These are phyloP conservation scores for Drosophila austrosaltans DNA, from an alignment of 2,888 invertebrate species.

Conservation along the genomic window DNA sequence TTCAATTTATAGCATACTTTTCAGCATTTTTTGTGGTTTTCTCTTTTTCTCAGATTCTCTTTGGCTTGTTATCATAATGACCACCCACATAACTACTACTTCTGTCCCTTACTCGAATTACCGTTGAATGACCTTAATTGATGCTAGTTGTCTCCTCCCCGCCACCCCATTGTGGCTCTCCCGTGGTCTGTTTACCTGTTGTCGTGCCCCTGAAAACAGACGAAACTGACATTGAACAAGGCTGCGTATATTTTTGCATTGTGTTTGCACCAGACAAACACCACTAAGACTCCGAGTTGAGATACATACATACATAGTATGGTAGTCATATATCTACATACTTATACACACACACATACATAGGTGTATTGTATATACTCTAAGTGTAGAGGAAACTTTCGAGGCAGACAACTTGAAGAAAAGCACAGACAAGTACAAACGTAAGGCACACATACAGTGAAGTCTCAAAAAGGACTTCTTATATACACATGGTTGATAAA, in stretches of 20 bases:
- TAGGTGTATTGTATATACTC: slow-evolving; percentile 40
- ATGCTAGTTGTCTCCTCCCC: slow-evolving; percentile 27
- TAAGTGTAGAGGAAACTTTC: slow-evolving; percentile 42
- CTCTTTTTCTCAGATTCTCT: background rate
- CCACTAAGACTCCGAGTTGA: slow-evolving; percentile 23
- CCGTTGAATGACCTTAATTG: slow-evolving; percentile 53
- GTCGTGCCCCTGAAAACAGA: slow-evolving; percentile 48
- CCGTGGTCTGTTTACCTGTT: slow-evolving; percentile 45
- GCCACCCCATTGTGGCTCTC: background rate
- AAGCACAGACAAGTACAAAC: slow-evolving; percentile 29
- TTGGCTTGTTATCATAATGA: slow-evolving; percentile 32
- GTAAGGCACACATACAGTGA: background rate
- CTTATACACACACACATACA: slow-evolving; percentile 23
- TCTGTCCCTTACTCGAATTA: slow-evolving; percentile 36
- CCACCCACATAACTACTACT: slow-evolving; percentile 39
- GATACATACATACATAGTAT: slow-evolving; percentile 17
- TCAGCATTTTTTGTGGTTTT: slow-evolving; percentile 37
- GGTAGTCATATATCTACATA: background rate
- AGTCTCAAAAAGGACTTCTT: background rate
- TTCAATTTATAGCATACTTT: slow-evolving; percentile 50
- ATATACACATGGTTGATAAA: background rate
- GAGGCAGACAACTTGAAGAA: slow-evolving; percentile 45
- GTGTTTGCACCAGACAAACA: slow-evolving; percentile 43
- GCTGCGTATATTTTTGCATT: slow-evolving; percentile 43
- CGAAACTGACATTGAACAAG: slow-evolving; percentile 48